These are phyloP conservation scores for Poeciliopsis turneri DNA, from an alignment of 2,797 vertebrate genomes.

Conservation along the genomic window DNA sequence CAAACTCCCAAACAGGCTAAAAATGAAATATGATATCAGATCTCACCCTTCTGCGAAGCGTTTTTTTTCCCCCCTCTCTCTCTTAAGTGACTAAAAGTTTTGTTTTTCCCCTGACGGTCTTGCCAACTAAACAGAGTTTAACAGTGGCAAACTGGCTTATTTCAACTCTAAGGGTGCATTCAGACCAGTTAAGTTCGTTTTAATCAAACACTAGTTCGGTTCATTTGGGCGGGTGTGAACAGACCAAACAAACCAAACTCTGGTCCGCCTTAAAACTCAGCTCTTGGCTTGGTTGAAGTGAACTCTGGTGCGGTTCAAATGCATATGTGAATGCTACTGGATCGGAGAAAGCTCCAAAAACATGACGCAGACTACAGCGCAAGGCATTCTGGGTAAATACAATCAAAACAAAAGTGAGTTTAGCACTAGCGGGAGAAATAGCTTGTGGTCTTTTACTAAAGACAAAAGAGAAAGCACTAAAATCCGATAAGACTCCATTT, in stretches of 20 bases:
- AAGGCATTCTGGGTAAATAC: too few relatives aligned
- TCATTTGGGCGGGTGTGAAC: not conserved
- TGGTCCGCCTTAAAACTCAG: not conserved
- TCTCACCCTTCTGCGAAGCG: not conserved
- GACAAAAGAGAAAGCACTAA: not conserved
- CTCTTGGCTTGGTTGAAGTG: not conserved
- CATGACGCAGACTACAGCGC: too few relatives aligned
- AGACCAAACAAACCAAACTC: not conserved
- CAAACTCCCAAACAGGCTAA: conserved; percentile 48
- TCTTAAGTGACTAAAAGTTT: not conserved
- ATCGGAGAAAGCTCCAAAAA: too few relatives aligned
- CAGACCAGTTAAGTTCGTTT: not conserved
- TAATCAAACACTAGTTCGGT: not conserved
- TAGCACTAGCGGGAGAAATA: not conserved
- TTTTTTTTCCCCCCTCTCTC: too few relatives aligned
- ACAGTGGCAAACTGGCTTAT: not conserved
- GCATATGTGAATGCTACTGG: not conserved
- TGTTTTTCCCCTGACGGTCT: not conserved
- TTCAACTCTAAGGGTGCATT: not conserved
- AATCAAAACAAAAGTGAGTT: too few relatives aligned
- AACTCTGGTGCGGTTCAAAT: not conserved
- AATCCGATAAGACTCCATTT: not conserved
- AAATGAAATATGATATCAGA: conserved; percentile 22
- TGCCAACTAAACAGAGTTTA: not conserved
- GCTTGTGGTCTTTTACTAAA: not conserved